Base-by-base conservation (phyloP, 2,888 invertebrate genomes). In the Trilocha varians region DNA sequence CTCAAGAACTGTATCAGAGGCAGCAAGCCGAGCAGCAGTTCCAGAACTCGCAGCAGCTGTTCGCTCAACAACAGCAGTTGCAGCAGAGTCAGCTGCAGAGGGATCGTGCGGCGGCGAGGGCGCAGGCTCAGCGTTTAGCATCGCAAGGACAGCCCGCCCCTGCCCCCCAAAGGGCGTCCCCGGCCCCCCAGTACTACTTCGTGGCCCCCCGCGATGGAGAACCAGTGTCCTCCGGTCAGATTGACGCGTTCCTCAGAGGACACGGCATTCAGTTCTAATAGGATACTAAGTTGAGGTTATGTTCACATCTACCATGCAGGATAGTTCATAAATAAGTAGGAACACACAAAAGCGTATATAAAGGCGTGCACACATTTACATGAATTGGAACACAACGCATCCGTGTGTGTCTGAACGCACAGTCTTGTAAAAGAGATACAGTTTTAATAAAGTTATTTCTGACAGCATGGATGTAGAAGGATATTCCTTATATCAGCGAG, bases 201-300 rank as follows among this genome's bases (percentile, higher is more conserved):
- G 83, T 89, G 25, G 88, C 89, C 25, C 89, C 88, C 1, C 77
- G 82, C 39, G 83, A 82, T 32, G 74, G 70, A 1, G 82, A 90
- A 44, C 62, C 69, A 0, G 59, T 64, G 25, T 89, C 91, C 35
- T 84, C 88, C 33, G 92, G 93, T 5, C 93, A 93, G 68, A 93
- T 94, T 59, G 93, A 93, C 67, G 91, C 93, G 43, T 94, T 93
- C 79, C 88, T 94, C 47, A 88, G 93, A 71, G 92, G 91, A 43
- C 90, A 90, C 68, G 89, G 89, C 65, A 88, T 90, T 60, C 88
- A 89, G 66, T 89, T 87, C 70, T 90, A 88, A 80, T 60, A 57
- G 51, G 51, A 42, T 47, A 57, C 54, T 53, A 48, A 53, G 61
- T 52, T 53, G 57, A 50, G 50, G 33, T 41, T 47, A 51, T 51